Evolutionary conservation across 2,113 vertebrate species (phyloP).

Genomic region (Corvus cornix): DNA sequence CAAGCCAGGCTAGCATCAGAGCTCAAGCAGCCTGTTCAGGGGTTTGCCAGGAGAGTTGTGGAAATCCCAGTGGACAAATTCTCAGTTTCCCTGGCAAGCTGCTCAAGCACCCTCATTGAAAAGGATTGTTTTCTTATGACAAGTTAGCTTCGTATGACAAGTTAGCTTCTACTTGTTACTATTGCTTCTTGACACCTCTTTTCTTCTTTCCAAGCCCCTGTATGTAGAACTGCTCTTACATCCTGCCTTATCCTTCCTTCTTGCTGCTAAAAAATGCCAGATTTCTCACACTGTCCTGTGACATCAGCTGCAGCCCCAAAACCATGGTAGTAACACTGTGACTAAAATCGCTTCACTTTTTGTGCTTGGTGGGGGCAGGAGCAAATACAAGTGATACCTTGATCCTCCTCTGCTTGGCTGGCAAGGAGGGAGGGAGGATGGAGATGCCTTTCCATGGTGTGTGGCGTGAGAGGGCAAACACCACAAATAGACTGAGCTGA

Average conservation of each 20-base stretch:
- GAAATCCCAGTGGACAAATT: not conserved
- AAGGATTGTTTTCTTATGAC: not conserved
- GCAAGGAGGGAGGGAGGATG: not conserved
- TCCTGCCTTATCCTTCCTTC: not conserved
- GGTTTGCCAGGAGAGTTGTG: not conserved
- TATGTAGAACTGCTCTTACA: not conserved
- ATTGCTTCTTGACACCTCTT: not conserved
- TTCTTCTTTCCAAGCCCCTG: not conserved
- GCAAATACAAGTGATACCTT: not conserved
- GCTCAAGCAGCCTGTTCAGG: not conserved
- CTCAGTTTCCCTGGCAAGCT: not conserved
- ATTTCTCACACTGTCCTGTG: not conserved
- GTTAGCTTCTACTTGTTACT: not conserved
- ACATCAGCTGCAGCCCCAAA: not conserved
- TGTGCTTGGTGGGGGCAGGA: not conserved
- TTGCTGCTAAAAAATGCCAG: not conserved
- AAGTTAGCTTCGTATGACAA: rapidly evolving
- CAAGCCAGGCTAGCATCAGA: not conserved
- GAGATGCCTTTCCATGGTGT: not conserved
- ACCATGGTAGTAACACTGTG: rapidly evolving
- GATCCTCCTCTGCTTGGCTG: not conserved
- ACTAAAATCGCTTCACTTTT: not conserved
- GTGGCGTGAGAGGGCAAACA: too few relatives aligned
- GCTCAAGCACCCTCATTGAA: not conserved
- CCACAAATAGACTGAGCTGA: rapidly evolving